Evolutionary conservation across 2,888 invertebrate species (phyloP).

Genomic region (Papilio demoleus): DNA sequence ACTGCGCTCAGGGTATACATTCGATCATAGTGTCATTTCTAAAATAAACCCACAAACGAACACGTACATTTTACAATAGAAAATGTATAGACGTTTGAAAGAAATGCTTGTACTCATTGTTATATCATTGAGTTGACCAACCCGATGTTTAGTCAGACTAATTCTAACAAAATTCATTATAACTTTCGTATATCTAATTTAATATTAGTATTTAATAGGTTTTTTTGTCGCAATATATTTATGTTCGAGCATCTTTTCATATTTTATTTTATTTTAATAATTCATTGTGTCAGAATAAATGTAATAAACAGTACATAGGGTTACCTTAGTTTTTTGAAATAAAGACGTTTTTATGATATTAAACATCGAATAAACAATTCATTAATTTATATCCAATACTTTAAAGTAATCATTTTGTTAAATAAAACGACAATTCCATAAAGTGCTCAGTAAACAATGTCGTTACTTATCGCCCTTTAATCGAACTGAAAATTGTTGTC

Average conservation of each 20-base stretch:
- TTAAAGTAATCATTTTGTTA: too few relatives aligned
- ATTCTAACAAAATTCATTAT: too few relatives aligned
- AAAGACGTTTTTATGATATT: neutral
- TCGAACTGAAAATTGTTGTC: neutral
- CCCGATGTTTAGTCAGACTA: too few relatives aligned
- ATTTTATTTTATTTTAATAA: too few relatives aligned
- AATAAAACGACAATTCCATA: too few relatives aligned
- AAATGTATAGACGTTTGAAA: neutral
- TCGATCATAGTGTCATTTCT: conserved; percentile 14
- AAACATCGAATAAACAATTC: neutral
- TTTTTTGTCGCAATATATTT: too few relatives aligned
- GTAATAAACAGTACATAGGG: neutral
- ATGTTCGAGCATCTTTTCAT: too few relatives aligned
- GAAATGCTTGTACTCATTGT: neutral
- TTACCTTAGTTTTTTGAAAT: neutral
- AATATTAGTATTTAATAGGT: too few relatives aligned
- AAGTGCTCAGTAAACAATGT: conserved; percentile 8
- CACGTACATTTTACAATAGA: neutral
- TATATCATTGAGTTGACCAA: too few relatives aligned
- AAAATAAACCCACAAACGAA: conserved; percentile 22
- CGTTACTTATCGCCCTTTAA: neutral
- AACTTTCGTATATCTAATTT: too few relatives aligned
- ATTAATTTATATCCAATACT: too few relatives aligned
- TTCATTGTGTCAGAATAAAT: neutral
- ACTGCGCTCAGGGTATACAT: conserved; percentile 7